These are phyloP conservation scores for Heliconius himera DNA, from an alignment of 1,140 invertebrate genomes.

Conservation along the genomic window DNA sequence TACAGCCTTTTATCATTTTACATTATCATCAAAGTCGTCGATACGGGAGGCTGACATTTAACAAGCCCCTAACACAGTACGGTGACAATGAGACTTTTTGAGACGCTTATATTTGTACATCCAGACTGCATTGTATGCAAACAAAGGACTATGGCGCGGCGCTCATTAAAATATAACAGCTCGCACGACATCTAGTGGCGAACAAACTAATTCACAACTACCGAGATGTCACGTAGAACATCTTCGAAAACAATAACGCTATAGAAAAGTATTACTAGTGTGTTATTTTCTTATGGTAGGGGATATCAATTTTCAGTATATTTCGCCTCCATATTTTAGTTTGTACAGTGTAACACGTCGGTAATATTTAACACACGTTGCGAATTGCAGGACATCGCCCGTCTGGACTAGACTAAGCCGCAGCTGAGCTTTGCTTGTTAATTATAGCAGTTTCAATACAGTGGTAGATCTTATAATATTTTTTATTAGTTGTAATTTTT, in stretches of 20 bases:
- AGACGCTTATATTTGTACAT: constrained; percentile 38
- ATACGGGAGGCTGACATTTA: constrained; percentile 38
- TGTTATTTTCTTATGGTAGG: background rate
- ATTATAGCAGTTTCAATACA: constrained; percentile 1
- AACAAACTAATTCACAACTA: constrained; percentile 35
- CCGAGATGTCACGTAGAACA: constrained; percentile 24
- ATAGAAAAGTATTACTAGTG: background rate
- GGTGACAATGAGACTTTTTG: constrained; percentile 57
- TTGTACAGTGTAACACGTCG: constrained; percentile 32
- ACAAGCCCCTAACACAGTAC: constrained; percentile 49
- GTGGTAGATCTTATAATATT: background rate
- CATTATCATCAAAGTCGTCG: constrained; percentile 20
- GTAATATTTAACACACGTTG: constrained; percentile 30
- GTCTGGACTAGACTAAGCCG: constrained; percentile 37
- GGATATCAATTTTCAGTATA: constrained; percentile 25
- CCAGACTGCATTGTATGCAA: constrained; percentile 61
- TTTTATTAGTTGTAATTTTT: background rate
- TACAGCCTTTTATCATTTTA: constrained; percentile 9
- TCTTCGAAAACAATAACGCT: background rate
- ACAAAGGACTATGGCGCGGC: constrained; percentile 52
- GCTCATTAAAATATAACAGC: constrained; percentile 56
- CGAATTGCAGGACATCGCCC: constrained; percentile 43
- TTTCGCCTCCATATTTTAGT: constrained; percentile 18
- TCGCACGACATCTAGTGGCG: constrained; percentile 35
- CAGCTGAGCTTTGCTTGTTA: constrained; percentile 12